Evolutionary conservation across 2,888 invertebrate species (phyloP), one percentile per base, ranked within the genome.

Genomic region (Asteroscopus sphinx): DNA sequence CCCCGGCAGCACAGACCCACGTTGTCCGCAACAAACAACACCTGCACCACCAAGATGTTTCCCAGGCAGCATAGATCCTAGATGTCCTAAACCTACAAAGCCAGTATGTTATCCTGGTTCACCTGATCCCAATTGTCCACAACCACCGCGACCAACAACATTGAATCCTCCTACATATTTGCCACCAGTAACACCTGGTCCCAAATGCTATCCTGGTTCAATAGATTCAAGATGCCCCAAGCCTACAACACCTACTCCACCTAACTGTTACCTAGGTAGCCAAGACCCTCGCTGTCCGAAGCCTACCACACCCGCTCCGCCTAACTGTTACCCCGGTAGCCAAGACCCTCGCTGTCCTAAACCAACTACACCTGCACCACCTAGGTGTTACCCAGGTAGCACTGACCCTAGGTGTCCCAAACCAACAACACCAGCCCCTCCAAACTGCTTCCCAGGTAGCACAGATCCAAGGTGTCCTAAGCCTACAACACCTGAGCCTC

Each of bases 201-300:
- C 66, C 0, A 53, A 70, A 9, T 82, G 83, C 37, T 82, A 61
- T 49, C 80, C 80, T 1, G 77, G 76, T 2, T 73, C 68, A 8
- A 62, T 64, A 6, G 69, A 77, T 35, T 69, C 73, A 9, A 72
- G 79, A 3, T 89, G 88, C 39, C 82, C 83, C 28, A 64, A 67
- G 37, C 67, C 73, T 0, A 70, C 75, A 0, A 71, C 67, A 5
- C 68, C n/a, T n/a, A n/a, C n/a, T n/a, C n/a, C n/a, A n/a, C n/a
- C n/a, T n/a, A n/a, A n/a, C n/a, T n/a, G n/a, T n/a, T n/a, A n/a
- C n/a, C n/a, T n/a, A n/a, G n/a, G n/a, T n/a, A n/a, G n/a, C n/a
- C n/a, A n/a, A n/a, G n/a, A n/a, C n/a, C n/a, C n/a, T n/a, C n/a
- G n/a, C n/a, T n/a, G n/a, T n/a, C n/a, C n/a, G n/a, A n/a, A n/a